phyloP scores from a whole-genome alignment of 1,140 invertebrate species.

The Trichomalopsis sarcophagae region DNA sequence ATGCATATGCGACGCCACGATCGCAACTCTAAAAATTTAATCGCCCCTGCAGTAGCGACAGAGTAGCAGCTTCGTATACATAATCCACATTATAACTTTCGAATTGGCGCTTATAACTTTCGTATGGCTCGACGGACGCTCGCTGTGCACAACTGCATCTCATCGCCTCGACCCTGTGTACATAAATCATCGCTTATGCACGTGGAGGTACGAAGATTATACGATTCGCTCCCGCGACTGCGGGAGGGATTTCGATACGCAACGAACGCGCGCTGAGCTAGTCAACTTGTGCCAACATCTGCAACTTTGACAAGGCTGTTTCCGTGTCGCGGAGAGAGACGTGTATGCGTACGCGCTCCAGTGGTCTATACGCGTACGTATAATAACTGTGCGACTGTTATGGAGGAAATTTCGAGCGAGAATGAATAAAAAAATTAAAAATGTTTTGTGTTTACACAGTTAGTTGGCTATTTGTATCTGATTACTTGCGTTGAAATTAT shows the following conservation, averaged over 20 bases:
- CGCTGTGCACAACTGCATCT: background rate
- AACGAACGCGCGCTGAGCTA: background rate
- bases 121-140: background rate
- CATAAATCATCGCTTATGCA: constrained; percentile 24
- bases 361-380: too few relatives aligned
- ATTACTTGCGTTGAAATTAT: too few relatives aligned
- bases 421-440: too few relatives aligned
- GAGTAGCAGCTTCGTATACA: background rate
- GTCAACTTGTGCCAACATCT: background rate
- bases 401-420: background rate
- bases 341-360: background rate
- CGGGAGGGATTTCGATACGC: background rate
- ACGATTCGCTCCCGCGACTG: background rate
- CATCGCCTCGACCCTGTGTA: background rate
- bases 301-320: background rate
- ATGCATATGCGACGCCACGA: background rate
- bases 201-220: constrained; percentile 6
- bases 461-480: too few relatives aligned
- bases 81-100: constrained; percentile 37
- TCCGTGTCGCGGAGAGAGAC: background rate
- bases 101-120: constrained; percentile 35
- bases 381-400: background rate
- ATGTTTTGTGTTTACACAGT: too few relatives aligned
- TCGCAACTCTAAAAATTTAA: background rate
- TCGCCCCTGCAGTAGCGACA: background rate